Conservation (phyloP, 2,113 vertebrate genomes). For the Caranx melampygus region DNA sequence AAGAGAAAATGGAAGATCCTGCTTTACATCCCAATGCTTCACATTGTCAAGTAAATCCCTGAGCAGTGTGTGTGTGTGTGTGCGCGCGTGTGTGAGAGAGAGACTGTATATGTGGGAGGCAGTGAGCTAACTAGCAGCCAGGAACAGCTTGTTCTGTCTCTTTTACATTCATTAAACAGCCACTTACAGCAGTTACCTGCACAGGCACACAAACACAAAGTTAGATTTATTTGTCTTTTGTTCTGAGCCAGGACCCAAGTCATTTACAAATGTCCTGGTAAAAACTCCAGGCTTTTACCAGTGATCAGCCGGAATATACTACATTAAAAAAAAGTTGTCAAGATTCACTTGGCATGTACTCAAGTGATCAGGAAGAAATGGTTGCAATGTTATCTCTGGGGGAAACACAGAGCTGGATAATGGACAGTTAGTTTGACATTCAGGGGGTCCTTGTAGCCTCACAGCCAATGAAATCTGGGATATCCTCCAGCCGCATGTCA, state of each 20-base stretch:
- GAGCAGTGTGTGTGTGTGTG: slow-evolving; percentile 11
- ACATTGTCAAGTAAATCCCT: slow-evolving; percentile 43
- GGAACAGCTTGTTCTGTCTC: slow-evolving; percentile 61
- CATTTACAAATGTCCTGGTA: slow-evolving; percentile 4
- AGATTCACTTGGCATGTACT: background rate
- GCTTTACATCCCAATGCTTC: slow-evolving; percentile 43
- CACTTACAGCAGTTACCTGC: slow-evolving; percentile 40
- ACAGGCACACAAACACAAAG: slow-evolving; percentile 30
- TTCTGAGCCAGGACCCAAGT: slow-evolving; percentile 3
- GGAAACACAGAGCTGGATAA: slow-evolving; percentile 2
- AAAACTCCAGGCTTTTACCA: background rate
- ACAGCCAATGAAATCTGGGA: slow-evolving; percentile 8
- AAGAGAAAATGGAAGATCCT: slow-evolving; percentile 48
- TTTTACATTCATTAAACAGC: slow-evolving; percentile 50
- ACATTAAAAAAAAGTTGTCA: background rate
- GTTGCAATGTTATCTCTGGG: background rate
- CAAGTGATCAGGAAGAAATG: background rate
- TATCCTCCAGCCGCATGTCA: background rate
- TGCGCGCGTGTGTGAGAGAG: slow-evolving; percentile 15
- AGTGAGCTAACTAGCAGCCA: slow-evolving; percentile 48
- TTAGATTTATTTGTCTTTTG: slow-evolving; percentile 20
- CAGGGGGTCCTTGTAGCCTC: slow-evolving; percentile 2
- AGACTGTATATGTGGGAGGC: slow-evolving; percentile 45
- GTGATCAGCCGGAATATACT: background rate
- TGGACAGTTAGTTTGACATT: background rate